phyloP scores from a whole-genome alignment of 2,888 invertebrate species.

The Mamestra brassicae region DNA sequence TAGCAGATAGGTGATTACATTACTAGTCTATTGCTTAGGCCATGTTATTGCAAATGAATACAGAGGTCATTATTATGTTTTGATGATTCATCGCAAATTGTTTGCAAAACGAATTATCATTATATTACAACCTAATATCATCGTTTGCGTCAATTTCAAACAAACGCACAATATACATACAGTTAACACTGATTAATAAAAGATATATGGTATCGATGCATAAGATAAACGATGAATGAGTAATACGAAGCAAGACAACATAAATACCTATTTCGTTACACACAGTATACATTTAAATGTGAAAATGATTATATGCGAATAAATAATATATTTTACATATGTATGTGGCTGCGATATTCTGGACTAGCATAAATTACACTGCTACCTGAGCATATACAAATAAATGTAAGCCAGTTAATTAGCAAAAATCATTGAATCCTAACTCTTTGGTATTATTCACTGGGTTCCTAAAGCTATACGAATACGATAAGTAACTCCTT shows the following conservation, averaged over 20 bases:
- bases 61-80: constrained; percentile 67
- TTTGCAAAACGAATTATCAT: constrained; percentile 68
- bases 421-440: constrained; percentile 74
- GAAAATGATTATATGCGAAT: constrained; percentile 81
- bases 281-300: constrained; percentile 65
- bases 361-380: constrained; percentile 85
- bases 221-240: constrained; percentile 76
- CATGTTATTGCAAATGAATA: constrained; percentile 69
- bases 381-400: constrained; percentile 76
- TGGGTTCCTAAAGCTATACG: constrained; percentile 82
- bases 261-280: constrained; percentile 73
- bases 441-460: constrained; percentile 88
- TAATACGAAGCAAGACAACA: constrained; percentile 76
- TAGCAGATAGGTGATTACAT: constrained; percentile 40
- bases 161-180: constrained; percentile 66
- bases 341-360: constrained; percentile 83
- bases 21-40: constrained; percentile 70
- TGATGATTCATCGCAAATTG: constrained; percentile 68
- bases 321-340: constrained; percentile 80
- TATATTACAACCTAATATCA: constrained; percentile 69
- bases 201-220: constrained; percentile 70
- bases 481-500: constrained; percentile 76
- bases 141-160: constrained; percentile 75
- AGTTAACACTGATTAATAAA: constrained; percentile 74
- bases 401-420: constrained; percentile 74